Conservation (phyloP, 1,140 invertebrate genomes). For the Aphelinus atriplicis region DNA sequence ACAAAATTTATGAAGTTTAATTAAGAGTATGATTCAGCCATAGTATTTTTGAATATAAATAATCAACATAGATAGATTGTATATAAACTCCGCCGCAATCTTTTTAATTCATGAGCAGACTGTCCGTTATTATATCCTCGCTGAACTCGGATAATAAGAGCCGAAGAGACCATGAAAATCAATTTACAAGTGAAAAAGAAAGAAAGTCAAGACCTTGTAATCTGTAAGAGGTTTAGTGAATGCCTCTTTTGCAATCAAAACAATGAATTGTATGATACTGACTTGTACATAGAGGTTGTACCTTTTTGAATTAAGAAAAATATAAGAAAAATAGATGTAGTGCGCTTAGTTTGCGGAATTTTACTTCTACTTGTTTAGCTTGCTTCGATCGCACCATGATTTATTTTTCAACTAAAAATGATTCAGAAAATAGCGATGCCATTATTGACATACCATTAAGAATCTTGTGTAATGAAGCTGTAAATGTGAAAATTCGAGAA, state of each 20-base stretch:
- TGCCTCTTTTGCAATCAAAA: constrained; percentile 25
- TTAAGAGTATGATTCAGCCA: constrained; percentile 15
- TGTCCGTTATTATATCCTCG: constrained; percentile 6
- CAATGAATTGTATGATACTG: constrained; percentile 29
- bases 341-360: constrained; percentile 11
- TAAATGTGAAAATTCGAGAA: constrained; percentile 5
- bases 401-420: constrained; percentile 2
- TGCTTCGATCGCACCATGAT: constrained; percentile 2
- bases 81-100: constrained; percentile 19
- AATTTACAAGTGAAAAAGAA: not conserved
- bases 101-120: constrained; percentile 5
- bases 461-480: not conserved
- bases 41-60: constrained; percentile 16
- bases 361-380: constrained; percentile 7
- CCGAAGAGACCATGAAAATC: not conserved
- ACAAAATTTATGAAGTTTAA: constrained; percentile 2
- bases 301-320: constrained; percentile 26
- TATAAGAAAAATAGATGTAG: constrained; percentile 8
- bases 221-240: constrained; percentile 7
- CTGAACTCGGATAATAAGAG: not conserved
- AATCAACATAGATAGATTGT: constrained; percentile 25
- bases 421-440: not conserved
- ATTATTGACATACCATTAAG: too few relatives aligned
- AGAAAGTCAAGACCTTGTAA: constrained; percentile 1
- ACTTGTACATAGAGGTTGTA: constrained; percentile 35